Evolutionary conservation across 2,797 vertebrate species (phyloP), one percentile per base, ranked within the genome.

Genomic region (Enteromius viviparus): DNA sequence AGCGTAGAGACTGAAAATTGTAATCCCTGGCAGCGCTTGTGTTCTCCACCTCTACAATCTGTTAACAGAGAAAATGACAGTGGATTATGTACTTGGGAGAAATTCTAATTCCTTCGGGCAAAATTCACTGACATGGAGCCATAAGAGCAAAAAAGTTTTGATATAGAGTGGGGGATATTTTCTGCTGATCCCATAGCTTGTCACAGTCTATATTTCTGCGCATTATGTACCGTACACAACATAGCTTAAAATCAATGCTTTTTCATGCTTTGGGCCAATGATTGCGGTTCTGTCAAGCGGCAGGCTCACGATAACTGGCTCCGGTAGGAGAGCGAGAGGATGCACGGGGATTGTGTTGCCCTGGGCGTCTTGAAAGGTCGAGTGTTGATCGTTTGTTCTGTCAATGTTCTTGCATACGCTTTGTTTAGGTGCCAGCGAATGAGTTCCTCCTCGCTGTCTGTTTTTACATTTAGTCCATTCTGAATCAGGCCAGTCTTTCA

Each of bases 311-410:
- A n/a, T 51, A 71, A 32, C 53, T 32, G 70, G 40, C 79, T 76
- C 26, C 19, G 15, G 62, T 49, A 53, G 76, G 40, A 65, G 49
- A 74, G 71, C 23, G 26, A 83, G 53, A 62, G 65, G 83, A 78
- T 55, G 23, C 14, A 40, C 19, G 0, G 76, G 53, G 53, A 81
- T 68, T 45, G 8, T 23, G 66, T 85, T 78, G 79, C 85, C 85
- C 70, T n/a, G 10, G 74, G 87, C 85, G 14, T 81, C 82, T 83
- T 34, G 76, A 84, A 86, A 89, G 85, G 80, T 88, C 47, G 66
- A 74, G 64, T 66, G 84, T 81, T 78, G 70, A 85, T 84, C 62
- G 26, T 45, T 83, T 69, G 72, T 65, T 85, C 69, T 32, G 34
- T 47, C 40, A 32, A 66, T 68, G 78, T 75, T 82, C 60, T 69